Evolutionary conservation across 2,113 vertebrate genomes (phyloP).

Genomic region (Dipodomys ordii): DNA sequence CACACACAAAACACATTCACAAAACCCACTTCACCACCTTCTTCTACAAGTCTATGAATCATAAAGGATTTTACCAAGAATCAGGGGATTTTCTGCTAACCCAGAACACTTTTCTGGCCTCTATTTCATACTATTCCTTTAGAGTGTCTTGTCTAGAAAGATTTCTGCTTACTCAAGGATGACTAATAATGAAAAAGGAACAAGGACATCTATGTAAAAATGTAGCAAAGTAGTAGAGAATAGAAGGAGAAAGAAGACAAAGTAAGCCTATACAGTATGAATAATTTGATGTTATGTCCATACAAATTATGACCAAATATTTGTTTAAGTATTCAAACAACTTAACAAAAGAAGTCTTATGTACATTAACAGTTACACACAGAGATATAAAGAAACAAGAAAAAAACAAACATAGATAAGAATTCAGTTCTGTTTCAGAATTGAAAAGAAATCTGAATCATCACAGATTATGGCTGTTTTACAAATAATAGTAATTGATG

Average conservation of each 20-base stretch:
- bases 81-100: conserved; percentile 30
- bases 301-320: conserved; percentile 58
- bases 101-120: background rate
- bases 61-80: conserved; percentile 14
- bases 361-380: conserved; percentile 20
- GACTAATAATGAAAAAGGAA: conserved; percentile 50
- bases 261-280: background rate
- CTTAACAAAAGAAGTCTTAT: background rate
- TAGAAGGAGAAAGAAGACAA: conserved; percentile 6
- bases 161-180: conserved; percentile 19
- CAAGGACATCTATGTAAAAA: background rate
- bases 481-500: background rate
- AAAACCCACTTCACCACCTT: background rate
- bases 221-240: background rate
- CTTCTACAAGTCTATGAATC: background rate
- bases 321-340: conserved; percentile 55
- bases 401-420: conserved; percentile 20
- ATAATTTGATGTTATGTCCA: conserved; percentile 8
- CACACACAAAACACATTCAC: background rate
- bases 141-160: background rate
- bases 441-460: conserved; percentile 24
- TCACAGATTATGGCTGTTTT: background rate
- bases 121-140: background rate
- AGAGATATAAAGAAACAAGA: conserved; percentile 10
- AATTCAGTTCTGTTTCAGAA: conserved; percentile 41